Conservation (phyloP, 92 coral and sea anemone genomes). For the Porites cylindrica region DNA sequence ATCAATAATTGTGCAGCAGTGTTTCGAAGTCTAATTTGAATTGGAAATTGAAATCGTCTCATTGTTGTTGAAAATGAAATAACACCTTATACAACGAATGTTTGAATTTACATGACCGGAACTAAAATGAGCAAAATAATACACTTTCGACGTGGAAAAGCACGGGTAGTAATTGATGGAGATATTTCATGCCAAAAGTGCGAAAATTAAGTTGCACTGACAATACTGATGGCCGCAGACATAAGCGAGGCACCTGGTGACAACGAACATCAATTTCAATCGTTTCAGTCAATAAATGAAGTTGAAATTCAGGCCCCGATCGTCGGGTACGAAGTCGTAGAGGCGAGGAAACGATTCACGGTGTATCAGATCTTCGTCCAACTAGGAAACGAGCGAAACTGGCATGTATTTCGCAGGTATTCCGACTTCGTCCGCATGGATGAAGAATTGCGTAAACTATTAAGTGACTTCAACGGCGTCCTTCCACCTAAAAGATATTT, state of each 20-base stretch:
- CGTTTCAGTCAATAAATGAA: constrained; percentile 45
- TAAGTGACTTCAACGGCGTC: constrained; percentile 63
- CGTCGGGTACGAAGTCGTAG: constrained; percentile 91
- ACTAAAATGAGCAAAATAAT: neutral
- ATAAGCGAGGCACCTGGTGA: constrained; percentile 43
- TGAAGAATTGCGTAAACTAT: constrained; percentile 74
- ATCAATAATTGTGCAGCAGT: constrained; percentile 27
- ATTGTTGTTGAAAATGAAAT: neutral
- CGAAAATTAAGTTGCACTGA: neutral
- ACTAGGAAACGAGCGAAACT: constrained; percentile 73
- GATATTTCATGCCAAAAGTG: neutral
- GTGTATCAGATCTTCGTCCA: constrained; percentile 92
- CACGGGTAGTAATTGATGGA: neutral
- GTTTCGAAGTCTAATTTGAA: constrained; percentile 59
- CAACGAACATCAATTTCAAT: constrained; percentile 35
- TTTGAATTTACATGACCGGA: constrained; percentile 1
- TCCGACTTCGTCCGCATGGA: constrained; percentile 90
- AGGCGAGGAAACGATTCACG: constrained; percentile 92
- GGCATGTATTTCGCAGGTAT: constrained; percentile 95
- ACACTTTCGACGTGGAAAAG: neutral
- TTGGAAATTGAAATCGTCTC: constrained; percentile 50
- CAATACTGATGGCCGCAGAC: constrained; percentile 40
- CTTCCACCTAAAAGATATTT: constrained; percentile 93
- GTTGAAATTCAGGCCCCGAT: constrained; percentile 87
- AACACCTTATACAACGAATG: constrained; percentile 14